Percentiles rank a stretch among this genome's conserved stretches.
These are phyloP conservation scores for Echinometra lucunter DNA, from an alignment of 53 echinoderm and acorn worm genomes.

Conservation along the genomic window DNA sequence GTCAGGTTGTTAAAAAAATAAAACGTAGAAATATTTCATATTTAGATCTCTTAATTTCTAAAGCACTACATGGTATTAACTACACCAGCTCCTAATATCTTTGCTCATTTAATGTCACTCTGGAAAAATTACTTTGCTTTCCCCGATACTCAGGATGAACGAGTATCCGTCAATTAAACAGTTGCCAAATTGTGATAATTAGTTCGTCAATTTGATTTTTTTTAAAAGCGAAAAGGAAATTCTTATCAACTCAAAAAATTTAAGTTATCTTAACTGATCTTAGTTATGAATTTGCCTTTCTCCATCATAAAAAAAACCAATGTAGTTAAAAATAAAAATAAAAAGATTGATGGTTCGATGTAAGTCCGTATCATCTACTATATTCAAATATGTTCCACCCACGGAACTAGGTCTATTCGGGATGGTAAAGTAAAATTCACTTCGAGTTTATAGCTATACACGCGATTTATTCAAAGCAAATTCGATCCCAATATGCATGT, in stretches of 20 bases:
- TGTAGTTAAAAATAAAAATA: not conserved
- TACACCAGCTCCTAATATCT: not conserved
- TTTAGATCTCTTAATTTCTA: not conserved
- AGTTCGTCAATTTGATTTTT: too few relatives aligned
- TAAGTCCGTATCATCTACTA: not conserved
- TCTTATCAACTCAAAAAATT: not conserved
- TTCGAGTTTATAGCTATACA: not conserved
- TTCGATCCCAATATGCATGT: not conserved
- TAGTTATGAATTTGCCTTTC: not conserved
- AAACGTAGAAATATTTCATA: too few relatives aligned
- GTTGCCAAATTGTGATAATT: not conserved
- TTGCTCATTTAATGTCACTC: not conserved
- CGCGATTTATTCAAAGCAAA: not conserved
- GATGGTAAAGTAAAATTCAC: not conserved
- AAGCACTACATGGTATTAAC: not conserved
- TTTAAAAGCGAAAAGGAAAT: not conserved
- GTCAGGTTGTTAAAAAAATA: too few relatives aligned
- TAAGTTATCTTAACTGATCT: not conserved
- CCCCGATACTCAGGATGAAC: not conserved
- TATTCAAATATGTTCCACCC: not conserved
- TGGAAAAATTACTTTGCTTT: not conserved
- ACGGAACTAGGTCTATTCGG: not conserved
- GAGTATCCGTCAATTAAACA: not conserved
- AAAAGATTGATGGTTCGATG: not conserved
- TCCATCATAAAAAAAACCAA: not conserved